Evolutionary conservation across 2,888 invertebrate species (phyloP), one percentile per base, ranked within the genome.

Genomic region (Amblyjoppa fuscipennis): DNA sequence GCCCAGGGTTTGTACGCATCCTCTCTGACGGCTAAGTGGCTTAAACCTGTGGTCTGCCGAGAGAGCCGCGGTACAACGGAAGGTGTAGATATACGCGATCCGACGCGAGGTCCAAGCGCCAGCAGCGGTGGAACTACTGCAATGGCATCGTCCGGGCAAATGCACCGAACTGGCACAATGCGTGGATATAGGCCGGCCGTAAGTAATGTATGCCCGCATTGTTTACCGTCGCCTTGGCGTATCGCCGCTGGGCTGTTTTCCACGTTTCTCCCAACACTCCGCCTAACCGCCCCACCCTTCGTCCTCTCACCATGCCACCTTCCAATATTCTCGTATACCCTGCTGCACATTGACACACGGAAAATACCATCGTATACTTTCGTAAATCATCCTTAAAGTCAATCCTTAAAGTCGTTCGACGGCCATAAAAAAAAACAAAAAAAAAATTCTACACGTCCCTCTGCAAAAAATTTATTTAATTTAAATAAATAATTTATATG

Each of bases 141-240:
- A 56, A 64, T 41, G 70, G 70, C 51, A 84, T 83, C 81, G 76
- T 84, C 84, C 84, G 80, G 78, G 84, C 86, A 84, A 87, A 86
- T 84, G 87, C 88, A 85, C 83, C 84, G 84, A 87, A 83, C 71
- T 87, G 74, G 83, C 84, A 89, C 88, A 90, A 90, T 89, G 90
- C 88, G 87, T 87, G 82, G 87, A 88, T 90, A 89, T 89, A 89
- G 89, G 86, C 82, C 89, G 90, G 87, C 85, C 87, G 89, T 89
- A 90, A 88, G 89, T 92, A 91, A 92, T 90, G 90, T 90, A 91
- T 90, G 90, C 89, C 86, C 89, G 87, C 89, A 91, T 92, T 92
- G 92, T 91, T 91, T 92, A 89, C 86, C 87, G 88, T 89, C 89
- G 89, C 89, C 89, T 91, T 90, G 89, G 86, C 90, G 85, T 89